These are phyloP conservation scores for Parazoanthus atlanticus DNA, from an alignment of 92 coral and sea anemone genomes.

Conservation along the genomic window DNA sequence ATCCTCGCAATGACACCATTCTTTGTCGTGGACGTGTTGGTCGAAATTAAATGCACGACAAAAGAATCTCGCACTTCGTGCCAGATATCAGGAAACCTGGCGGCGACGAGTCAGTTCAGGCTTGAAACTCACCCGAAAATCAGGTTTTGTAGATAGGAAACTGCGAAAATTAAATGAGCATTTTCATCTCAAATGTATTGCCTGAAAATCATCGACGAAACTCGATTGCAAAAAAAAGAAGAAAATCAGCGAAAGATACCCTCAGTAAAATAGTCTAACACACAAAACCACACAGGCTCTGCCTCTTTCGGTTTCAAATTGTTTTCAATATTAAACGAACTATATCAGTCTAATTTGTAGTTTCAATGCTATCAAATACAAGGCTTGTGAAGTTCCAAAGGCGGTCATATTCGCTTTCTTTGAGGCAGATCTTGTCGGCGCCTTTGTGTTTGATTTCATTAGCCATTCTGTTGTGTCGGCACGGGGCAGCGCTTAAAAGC, in stretches of 20 bases:
- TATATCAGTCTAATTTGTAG: not conserved
- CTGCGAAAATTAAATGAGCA: not conserved
- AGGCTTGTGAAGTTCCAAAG: not conserved
- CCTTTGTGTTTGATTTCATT: not conserved
- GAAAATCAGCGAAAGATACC: not conserved
- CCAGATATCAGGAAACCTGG: not conserved
- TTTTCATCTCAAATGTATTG: not conserved
- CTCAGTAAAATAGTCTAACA: not conserved
- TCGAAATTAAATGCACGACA: not conserved
- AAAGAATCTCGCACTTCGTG: not conserved
- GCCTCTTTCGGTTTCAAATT: not conserved
- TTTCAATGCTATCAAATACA: not conserved
- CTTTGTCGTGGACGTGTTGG: not conserved
- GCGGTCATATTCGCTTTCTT: not conserved
- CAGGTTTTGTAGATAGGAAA: not conserved
- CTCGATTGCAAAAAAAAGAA: not conserved
- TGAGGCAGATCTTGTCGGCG: conserved; percentile 18
- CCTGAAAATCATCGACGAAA: not conserved
- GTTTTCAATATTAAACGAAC: not conserved
- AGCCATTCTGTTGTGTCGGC: conserved; percentile 18
- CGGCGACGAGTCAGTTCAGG: not conserved
- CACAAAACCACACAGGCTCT: not conserved
- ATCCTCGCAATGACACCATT: not conserved
- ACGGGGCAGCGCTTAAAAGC: not conserved
- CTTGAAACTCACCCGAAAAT: not conserved